Evolutionary conservation across 2,888 invertebrate genomes (phyloP).

Genomic region (Lithosia quadra): DNA sequence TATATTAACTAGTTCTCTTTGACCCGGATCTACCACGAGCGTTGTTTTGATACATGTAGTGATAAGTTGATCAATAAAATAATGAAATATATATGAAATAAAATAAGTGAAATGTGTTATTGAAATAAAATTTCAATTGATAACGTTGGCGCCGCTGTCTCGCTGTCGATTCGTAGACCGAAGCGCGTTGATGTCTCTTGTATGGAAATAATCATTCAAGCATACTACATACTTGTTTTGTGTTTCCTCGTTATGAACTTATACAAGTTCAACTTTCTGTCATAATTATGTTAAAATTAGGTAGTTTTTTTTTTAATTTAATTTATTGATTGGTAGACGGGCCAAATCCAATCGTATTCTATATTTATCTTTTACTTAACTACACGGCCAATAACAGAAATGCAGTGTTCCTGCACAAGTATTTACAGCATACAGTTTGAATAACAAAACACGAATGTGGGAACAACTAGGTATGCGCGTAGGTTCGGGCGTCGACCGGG

Average conservation of each 20-base stretch:
- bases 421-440: slow-evolving; percentile 36
- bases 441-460: slow-evolving; percentile 55
- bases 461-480: slow-evolving; percentile 63
- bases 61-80: slow-evolving; percentile 29
- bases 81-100: slow-evolving; percentile 21
- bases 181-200: slow-evolving; percentile 80
- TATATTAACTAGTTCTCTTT: slow-evolving; percentile 69
- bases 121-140: slow-evolving; percentile 18
- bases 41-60: slow-evolving; percentile 37
- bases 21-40: slow-evolving; percentile 79
- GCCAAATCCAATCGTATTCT: neutral
- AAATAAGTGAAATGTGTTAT: slow-evolving; percentile 10
- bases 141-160: slow-evolving; percentile 21
- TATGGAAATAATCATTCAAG: slow-evolving; percentile 37
- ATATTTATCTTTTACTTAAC: neutral
- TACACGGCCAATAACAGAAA: neutral
- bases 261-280: neutral
- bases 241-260: neutral
- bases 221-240: neutral
- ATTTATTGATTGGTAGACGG: neutral
- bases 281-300: neutral
- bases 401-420: slow-evolving; percentile 16
- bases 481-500: slow-evolving; percentile 74
- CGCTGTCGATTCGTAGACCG: slow-evolving; percentile 32
- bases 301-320: neutral